Evolutionary conservation across 1,140 invertebrate genomes (phyloP).

Genomic region (Diabrotica undecimpunctata): DNA sequence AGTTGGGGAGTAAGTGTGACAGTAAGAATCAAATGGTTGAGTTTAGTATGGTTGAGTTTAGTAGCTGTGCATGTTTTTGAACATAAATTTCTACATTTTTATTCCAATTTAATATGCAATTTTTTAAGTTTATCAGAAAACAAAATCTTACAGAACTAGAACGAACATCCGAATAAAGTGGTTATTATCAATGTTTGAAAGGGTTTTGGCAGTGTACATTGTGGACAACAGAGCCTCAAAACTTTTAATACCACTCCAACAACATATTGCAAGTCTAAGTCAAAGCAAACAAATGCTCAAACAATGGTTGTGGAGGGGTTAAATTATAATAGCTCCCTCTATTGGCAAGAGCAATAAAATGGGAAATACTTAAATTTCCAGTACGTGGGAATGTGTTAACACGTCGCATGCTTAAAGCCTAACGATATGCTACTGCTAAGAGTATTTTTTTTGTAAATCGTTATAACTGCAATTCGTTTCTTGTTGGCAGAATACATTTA

Average conservation of each 20-base stretch:
- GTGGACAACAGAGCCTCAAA: conserved; percentile 63
- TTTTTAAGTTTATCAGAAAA: conserved; percentile 65
- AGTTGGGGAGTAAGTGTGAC: no score
- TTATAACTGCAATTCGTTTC: no score
- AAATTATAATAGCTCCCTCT: conserved; percentile 72
- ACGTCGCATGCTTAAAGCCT: no score
- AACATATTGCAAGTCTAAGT: conserved; percentile 66
- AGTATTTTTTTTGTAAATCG: no score
- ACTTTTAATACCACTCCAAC: conserved; percentile 66
- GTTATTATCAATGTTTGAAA: conserved; percentile 76
- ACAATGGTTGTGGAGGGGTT: conserved; percentile 75
- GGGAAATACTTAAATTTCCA: conserved; percentile 77
- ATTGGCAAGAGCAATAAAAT: conserved; percentile 69
- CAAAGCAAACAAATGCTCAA: conserved; percentile 57
- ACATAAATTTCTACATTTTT: no score
- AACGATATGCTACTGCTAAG: no score
- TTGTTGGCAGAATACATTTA: no score
- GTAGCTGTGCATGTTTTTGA: no score
- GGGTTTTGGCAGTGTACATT: conserved; percentile 78
- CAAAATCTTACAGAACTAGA: conserved; percentile 68
- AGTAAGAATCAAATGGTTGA: no score
- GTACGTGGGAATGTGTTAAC: conserved; percentile 70
- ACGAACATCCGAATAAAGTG: conserved; percentile 55
- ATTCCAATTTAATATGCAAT: no score
- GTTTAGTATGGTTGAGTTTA: no score